Conservation (phyloP, 2,888 invertebrate genomes). For the Drosophila monieri region DNA sequence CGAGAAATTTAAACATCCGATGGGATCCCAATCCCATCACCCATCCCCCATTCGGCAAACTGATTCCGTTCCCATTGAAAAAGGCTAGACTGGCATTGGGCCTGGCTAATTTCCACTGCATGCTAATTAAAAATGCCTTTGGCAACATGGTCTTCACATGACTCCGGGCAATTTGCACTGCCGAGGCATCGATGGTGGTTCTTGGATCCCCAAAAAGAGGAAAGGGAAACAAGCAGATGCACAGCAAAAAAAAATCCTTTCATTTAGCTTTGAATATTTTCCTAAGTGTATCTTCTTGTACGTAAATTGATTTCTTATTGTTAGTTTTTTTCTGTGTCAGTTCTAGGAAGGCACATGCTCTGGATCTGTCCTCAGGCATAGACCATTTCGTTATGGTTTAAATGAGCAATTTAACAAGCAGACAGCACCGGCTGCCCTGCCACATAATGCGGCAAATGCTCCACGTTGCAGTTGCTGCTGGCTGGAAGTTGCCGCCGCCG, state of each 20-base stretch:
- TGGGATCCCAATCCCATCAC: not conserved
- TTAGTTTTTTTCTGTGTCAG: conserved; percentile 23
- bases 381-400: conserved; percentile 75
- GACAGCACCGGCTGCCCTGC: conserved; percentile 58
- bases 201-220: not conserved
- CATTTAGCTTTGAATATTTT: not conserved
- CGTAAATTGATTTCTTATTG: not conserved
- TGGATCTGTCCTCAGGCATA: conserved; percentile 43
- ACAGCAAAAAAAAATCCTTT: not conserved
- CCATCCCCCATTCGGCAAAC: conserved; percentile 9
- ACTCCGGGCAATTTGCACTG: conserved; percentile 68
- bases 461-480: conserved; percentile 32
- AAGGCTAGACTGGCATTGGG: conserved; percentile 15
- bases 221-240: conserved; percentile 18
- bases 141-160: conserved; percentile 51
- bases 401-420: conserved; percentile 79
- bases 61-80: conserved; percentile 32
- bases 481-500: conserved; percentile 1
- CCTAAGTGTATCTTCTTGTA: not conserved
- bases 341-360: conserved; percentile 78
- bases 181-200: conserved; percentile 19
- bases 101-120: conserved; percentile 69
- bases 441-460: conserved; percentile 43
- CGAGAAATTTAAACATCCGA: conserved; percentile 36
- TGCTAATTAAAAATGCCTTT: conserved; percentile 75